Base-by-base conservation (phyloP, 2,113 vertebrate species). In the Daboia siamensis region DNA sequence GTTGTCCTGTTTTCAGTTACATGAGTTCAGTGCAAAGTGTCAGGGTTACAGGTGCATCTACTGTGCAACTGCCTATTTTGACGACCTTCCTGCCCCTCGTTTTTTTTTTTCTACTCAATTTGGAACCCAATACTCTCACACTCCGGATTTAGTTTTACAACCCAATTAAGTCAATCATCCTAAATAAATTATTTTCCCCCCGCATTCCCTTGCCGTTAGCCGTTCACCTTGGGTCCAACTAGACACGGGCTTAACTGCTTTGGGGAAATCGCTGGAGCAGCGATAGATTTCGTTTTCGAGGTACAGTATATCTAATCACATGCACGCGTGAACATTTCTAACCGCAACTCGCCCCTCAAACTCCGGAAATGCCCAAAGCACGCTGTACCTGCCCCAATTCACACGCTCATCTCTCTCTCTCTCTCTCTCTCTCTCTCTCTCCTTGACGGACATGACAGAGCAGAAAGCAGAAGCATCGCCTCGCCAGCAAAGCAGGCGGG, bases 371-470 rank as follows among this genome's bases (percentile, higher is more conserved):
- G 74, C 1, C 74, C 33, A 44, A 80, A 3, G 33, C 33, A 0
- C 1, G 33, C 33, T 44, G 33, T 21, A 44, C 74, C 74, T 80
- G 74, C 74, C 33, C 33, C 74, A 80, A 80, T 44, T 80, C 33
- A 20, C 33, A 20, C 80, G 3, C 24, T 64, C 9, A 3, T 59
- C 9, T 20, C 56, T 44, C 51, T 61, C 57, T 88, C 11, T 23
- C 26, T 51, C 48, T 23, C 26, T 51, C 48, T 51, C 48, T 51
- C 61, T n/a, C 61, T 64, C 5, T 51, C 56, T 39, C 48, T 59
- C 64, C 86, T 26, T 29, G 10, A 39, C 94, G 94, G 95, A 96
- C 96, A 94, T 80, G 96, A 94, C 96, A 92, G 84, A 64, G 39
- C 90, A 5, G 90, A 80, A 93, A 61, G 48, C 80, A 55, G 93